Base-by-base conservation (phyloP, 2,797 vertebrate species). In the Sandelia bainsii region DNA sequence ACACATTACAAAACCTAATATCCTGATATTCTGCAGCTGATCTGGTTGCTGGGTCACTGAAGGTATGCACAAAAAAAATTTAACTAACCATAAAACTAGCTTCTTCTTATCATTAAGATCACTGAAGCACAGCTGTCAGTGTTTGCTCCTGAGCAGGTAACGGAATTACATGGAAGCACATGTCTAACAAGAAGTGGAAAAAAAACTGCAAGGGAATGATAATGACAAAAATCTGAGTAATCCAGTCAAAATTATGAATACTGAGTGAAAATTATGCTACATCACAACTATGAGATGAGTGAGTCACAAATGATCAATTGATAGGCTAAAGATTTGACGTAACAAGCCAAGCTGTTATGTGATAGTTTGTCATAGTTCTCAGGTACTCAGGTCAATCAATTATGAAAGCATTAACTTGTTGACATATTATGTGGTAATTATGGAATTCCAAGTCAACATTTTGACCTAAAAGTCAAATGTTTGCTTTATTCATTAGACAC, bases 51-150 rank as follows among this genome's bases (percentile, higher is more conserved):
- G 48, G 14, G 56, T 56, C 44, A 79, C 54, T 19, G 22, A 79
- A 80, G 72, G 76, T n/a, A n/a, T n/a, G n/a, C 83, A 80, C 70
- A 64, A 46, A 64, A 42, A 46, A 77, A 20, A 69, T 54, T 49
- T 27, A 76, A 75, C 79, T 52, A 69, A 10, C 64, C 39, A 39
- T 65, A 68, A 75, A 75, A 45, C 54, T 7, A 1, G 48, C 32
- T 11, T 54, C 22, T 20, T 62, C 57, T 60, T 44, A 64, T 50
- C 34, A 39, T 62, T 17, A 20, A 63, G 19, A 22, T 32, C 12
- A 39, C 5, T 14, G 19, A 54, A 50, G 8, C 62, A 53, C 45
- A 51, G 27, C 45, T 63, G 1, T 25, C 40, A 50, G 58, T 42
- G 68, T 73, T 75, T 69, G 67, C 50, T 66, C 29, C 53, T 58